Evolutionary conservation across 2,113 vertebrate genomes (phyloP).

Genomic region (Sebastes schlegelii): DNA sequence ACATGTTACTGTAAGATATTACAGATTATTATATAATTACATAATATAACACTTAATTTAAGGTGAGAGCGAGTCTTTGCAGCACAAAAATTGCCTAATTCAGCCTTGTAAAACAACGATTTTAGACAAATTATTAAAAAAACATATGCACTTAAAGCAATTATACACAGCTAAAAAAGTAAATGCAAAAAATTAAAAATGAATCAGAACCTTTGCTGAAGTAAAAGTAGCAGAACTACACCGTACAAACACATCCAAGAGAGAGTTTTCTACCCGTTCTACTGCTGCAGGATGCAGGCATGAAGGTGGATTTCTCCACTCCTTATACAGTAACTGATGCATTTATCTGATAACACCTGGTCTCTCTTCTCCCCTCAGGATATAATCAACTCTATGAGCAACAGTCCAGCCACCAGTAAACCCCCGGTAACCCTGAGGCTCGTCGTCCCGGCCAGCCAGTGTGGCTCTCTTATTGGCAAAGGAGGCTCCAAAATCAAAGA

Average conservation of each 20-base stretch:
- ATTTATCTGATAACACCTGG: background rate
- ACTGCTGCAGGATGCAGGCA: background rate
- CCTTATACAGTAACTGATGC: too few relatives aligned
- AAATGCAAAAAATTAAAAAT: background rate
- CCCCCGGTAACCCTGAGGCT: conserved; percentile 94
- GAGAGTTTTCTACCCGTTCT: background rate
- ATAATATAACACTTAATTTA: too few relatives aligned
- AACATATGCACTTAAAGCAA: too few relatives aligned
- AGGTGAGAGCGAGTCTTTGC: too few relatives aligned
- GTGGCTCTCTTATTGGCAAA: conserved; percentile 96
- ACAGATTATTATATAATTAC: background rate
- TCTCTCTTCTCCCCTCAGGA: conserved; percentile 82
- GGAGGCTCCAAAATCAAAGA: conserved; percentile 99
- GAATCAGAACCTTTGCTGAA: background rate
- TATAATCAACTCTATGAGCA: conserved; percentile 99
- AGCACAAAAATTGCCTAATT: too few relatives aligned
- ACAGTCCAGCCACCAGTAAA: conserved; percentile 97
- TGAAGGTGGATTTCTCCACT: background rate
- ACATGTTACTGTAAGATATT: background rate
- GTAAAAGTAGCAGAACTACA: background rate
- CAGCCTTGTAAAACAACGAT: too few relatives aligned
- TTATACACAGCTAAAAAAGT: background rate
- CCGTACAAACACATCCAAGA: background rate
- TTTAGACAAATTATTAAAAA: too few relatives aligned
- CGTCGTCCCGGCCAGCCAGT: conserved; percentile 96